Evolutionary conservation across 2,888 invertebrate species (phyloP), one percentile per base, ranked within the genome.

Genomic region (Pachydiplax longipennis): DNA sequence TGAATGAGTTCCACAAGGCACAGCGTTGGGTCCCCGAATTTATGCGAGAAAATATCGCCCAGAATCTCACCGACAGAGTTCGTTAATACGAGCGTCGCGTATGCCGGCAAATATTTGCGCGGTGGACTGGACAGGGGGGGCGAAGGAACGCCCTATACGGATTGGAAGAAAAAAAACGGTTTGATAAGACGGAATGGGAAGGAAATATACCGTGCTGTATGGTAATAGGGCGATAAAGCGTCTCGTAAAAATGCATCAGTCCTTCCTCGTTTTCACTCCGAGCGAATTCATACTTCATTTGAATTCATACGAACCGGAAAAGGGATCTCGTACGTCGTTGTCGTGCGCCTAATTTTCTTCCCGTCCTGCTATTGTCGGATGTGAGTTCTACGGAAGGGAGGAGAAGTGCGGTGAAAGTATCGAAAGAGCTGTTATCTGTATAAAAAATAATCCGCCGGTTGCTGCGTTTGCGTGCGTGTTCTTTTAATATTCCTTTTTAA

Each of bases 161-260:
- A 37, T 37, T 22, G 58, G 58, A 87, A 37, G 61, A 35, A 87
- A 87, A 65, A n/a, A 87, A 35, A 22, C 37, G 61, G n/a, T 61
- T 73, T 37, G 87, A 87, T 87, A 87, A 87, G 61, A 87, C 37
- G 87, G 58, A 22, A n/a, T 22, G 15, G 31, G 87, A 31, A 83
- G 31, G 5, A 53, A 87, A 87, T 31, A 83, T 61, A 61, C 4
- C 31, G 83, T 37, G 73, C 31, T 0, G 40, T 65, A 87, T 87
- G 87, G 58, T 87, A 87, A 87, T 87, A 13, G 18, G 22, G 87
- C 87, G 87, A 37, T 87, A 87, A 87, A 65, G 37, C 87, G n/a
- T 37, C 87, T 87, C 87, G 87, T 87, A 87, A 87, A 87, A 87
- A 87, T 87, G 87, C 87, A 65, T 87, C 61, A 61, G 35, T 87